Evolutionary conservation across 2,113 vertebrate genomes (phyloP), one percentile per base, ranked within the genome.

Genomic region (Astatoreochromis straeleni): DNA sequence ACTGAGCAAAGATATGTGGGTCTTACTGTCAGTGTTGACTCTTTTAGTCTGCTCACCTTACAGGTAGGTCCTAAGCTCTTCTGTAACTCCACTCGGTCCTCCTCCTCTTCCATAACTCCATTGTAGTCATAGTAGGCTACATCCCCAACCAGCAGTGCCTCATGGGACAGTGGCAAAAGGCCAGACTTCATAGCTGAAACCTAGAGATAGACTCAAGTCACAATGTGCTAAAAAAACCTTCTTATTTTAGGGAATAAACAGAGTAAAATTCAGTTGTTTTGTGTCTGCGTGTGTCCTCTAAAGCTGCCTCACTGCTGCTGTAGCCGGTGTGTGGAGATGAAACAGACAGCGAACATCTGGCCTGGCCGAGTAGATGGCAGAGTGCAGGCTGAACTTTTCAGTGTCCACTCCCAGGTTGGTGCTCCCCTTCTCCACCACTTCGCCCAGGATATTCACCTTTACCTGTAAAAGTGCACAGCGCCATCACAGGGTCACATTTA

Each of bases 371-470:
- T 99, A 99, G 93, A 99, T 97, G 84, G 98, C 98, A 0, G 98
- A 97, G 89, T 99, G 98, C n/a, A 99, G 96, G 91, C 97, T 96
- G 95, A 99, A 99, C 83, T 96, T 97, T 0, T 95, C 92, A 2
- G 96, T 45, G 21, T 99, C 97, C 47, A 98, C 97, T 0, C 94
- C 91, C n/a, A 99, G 97, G 91, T 95, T 94, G 86, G 97, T 97
- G 96, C 97, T 99, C 87, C 98, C 98, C 81, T 96, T 97, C 91
- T 98, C 98, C 79, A 99, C 98, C 93, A 98, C 96, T 78, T 98
- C 98, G 4, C 98, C 98, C 91, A 99, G 95, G 80, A 99, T 96
- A 14, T 99, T 99, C 95, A 99, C 98, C 94, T 99, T 99, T n/a
- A 98, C 96, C 98, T 99, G 93, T 21, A 5, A 38, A 65, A 81